Evolutionary conservation across 1,140 invertebrate genomes (phyloP).

Genomic region (Medauroidea extradentata): DNA sequence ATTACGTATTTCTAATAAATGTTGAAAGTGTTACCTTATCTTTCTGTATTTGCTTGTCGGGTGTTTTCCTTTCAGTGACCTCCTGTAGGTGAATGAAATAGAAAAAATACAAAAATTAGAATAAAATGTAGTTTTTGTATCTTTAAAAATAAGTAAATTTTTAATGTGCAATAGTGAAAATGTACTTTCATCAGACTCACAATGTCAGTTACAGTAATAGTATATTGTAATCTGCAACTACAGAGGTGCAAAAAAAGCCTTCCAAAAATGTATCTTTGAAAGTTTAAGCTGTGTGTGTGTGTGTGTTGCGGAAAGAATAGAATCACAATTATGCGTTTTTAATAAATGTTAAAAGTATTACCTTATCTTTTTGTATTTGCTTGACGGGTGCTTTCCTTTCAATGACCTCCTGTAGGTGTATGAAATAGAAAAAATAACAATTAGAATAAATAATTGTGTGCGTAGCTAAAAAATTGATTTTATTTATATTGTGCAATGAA

Average conservation of each 20-base stretch:
- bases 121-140: too few species aligned
- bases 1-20: not conserved
- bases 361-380: conserved; percentile 22
- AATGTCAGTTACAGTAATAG: too few species aligned
- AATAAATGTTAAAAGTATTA: conserved; percentile 7
- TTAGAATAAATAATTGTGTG: not conserved
- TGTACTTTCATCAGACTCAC: too few species aligned
- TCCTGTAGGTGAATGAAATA: conserved; percentile 9
- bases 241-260: too few species aligned
- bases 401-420: conserved; percentile 15
- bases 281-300: not conserved
- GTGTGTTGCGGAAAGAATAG: not conserved
- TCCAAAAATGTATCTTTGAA: not conserved
- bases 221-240: too few species aligned
- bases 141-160: too few species aligned
- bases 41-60: conserved; percentile 21
- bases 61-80: conserved; percentile 13
- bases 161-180: too few species aligned
- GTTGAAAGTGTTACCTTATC: conserved; percentile 20
- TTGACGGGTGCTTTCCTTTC: conserved; percentile 13
- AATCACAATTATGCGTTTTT: not conserved
- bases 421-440: not conserved
- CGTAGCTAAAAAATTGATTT: too few species aligned
- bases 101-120: not conserved
- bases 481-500: too few species aligned